Evolutionary conservation across 2,797 vertebrate genomes (phyloP).

Genomic region (Eulemur mongoz): DNA sequence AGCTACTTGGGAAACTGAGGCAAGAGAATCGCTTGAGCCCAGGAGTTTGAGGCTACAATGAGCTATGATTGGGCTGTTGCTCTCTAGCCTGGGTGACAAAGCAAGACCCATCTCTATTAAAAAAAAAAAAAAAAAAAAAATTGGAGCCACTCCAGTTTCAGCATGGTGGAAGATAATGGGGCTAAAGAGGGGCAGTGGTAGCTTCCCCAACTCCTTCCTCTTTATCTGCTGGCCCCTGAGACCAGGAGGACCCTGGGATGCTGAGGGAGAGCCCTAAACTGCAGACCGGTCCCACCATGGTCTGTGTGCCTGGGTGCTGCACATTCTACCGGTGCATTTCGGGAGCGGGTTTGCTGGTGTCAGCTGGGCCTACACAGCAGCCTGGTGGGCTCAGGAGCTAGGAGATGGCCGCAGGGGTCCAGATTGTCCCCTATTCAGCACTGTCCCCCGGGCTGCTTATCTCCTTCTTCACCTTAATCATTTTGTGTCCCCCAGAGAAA

Average conservation of each 20-base stretch:
- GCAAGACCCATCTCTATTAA: background rate
- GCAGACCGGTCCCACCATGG: accelerated
- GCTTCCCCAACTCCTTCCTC: background rate
- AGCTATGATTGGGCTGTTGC: background rate
- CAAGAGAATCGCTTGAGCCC: background rate
- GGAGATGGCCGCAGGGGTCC: background rate
- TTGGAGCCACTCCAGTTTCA: background rate
- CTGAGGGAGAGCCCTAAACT: background rate
- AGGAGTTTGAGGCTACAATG: background rate
- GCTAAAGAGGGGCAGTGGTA: background rate
- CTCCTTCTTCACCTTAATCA: slow-evolving; percentile 42
- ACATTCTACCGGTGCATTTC: background rate
- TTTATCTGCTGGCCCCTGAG: background rate
- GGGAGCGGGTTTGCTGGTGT: background rate
- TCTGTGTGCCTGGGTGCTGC: background rate
- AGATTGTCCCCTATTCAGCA: accelerated
- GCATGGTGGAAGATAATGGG: background rate
- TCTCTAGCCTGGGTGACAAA: background rate
- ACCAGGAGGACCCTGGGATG: background rate
- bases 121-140: background rate
- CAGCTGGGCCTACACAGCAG: background rate
- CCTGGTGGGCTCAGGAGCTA: background rate
- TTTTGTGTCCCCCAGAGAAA: slow-evolving; percentile 81
- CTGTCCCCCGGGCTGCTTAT: too few species aligned
- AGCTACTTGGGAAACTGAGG: background rate